A percentile compares a stretch with the other conserved stretches of the same genome.
phyloP scores from a whole-genome alignment of 2,797 vertebrate species.

The Lepus oiostolus region DNA sequence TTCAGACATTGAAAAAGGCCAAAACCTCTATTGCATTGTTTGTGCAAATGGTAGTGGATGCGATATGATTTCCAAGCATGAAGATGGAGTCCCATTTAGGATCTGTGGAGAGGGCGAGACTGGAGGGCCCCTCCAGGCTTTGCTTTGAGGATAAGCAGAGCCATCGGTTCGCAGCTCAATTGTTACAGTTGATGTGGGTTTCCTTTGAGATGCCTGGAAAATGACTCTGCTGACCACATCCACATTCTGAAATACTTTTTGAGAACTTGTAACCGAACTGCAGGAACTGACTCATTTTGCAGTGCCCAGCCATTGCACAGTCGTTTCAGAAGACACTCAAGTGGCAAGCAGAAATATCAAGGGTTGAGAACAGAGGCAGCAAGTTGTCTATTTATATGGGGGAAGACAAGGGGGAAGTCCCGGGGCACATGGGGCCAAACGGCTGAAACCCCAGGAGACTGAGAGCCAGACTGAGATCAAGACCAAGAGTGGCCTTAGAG shows the following conservation, averaged over 20 bases:
- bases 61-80: constrained; percentile 33
- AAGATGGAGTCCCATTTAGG: constrained; percentile 27
- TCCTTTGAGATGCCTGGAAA: constrained; percentile 98
- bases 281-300: constrained; percentile 97
- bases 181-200: constrained; percentile 99
- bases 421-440: constrained; percentile 5
- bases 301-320: constrained; percentile 89
- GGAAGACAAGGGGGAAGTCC: constrained; percentile 46
- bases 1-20: neutral
- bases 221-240: constrained; percentile 99
- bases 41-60: neutral
- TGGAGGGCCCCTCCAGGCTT: constrained; percentile 11
- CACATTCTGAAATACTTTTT: constrained; percentile 94
- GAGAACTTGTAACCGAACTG: constrained; percentile 93
- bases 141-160: constrained; percentile 82
- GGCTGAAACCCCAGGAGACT: neutral
- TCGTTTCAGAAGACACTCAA: constrained; percentile 88
- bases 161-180: constrained; percentile 89
- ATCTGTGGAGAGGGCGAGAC: constrained; percentile 2
- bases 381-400: constrained; percentile 52
- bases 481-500: neutral
- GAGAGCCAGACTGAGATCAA: neutral
- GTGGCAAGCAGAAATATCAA: constrained; percentile 79
- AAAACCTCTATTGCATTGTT: neutral
- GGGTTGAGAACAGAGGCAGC: constrained; percentile 65